phyloP scores from a whole-genome alignment of 2,888 invertebrate genomes.

The Megaustenia siamemsis region DNA sequence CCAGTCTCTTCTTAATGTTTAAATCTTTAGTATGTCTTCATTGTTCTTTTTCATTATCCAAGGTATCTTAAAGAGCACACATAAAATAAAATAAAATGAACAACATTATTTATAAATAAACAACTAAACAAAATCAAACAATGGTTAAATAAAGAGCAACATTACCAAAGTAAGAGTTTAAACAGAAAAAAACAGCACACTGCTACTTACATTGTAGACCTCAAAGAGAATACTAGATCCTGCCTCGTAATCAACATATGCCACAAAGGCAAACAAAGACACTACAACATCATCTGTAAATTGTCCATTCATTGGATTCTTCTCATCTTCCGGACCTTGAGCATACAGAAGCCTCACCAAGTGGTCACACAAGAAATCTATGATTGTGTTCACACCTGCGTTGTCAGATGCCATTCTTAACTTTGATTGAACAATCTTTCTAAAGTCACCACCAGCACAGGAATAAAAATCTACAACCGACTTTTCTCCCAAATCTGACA shows the following conservation, averaged over 20 bases:
- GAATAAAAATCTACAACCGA: not conserved
- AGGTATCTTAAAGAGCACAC: too few relatives aligned
- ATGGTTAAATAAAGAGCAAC: not conserved
- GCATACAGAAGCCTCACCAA: constrained; percentile 17
- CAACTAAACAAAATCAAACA: not conserved
- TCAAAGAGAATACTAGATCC: constrained; percentile 14
- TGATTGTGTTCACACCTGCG: not conserved
- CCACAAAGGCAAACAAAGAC: constrained; percentile 31
- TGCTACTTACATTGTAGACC: constrained; percentile 34
- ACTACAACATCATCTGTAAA: constrained; percentile 28
- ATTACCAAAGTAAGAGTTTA: not conserved
- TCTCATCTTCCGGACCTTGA: not conserved
- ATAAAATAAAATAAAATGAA: too few relatives aligned
- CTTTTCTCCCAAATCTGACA: not conserved
- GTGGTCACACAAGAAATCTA: constrained; percentile 19
- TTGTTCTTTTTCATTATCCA: too few relatives aligned
- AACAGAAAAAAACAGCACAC: not conserved
- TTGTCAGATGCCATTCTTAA: not conserved
- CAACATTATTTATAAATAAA: not conserved
- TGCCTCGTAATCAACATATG: constrained; percentile 22
- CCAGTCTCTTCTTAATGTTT: too few relatives aligned
- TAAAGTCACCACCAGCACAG: not conserved
- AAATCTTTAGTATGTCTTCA: too few relatives aligned
- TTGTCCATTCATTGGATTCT: not conserved
- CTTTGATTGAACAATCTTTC: not conserved